Base-by-base conservation (phyloP, 2,797 vertebrate genomes). In the Sebastes minor region DNA sequence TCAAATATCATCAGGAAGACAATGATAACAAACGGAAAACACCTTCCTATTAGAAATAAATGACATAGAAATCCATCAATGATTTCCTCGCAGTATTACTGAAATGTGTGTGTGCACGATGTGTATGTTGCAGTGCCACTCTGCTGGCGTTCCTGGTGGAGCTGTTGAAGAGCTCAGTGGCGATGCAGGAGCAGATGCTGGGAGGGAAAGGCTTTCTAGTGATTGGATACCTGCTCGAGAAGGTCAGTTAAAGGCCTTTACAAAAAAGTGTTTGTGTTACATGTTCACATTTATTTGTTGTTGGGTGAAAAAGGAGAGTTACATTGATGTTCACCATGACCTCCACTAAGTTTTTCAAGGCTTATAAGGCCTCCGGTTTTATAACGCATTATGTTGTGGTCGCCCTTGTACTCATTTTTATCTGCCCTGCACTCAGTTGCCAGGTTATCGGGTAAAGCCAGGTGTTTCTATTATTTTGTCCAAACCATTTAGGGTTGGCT, bases 181-280 rank as follows among this genome's bases (percentile, higher is more conserved):
- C 98, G 89, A 99, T 99, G 98, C 99, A 99, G 95, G 98, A 99
- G 76, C 99, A 99, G 89, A 98, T 99, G 97, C 95, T 99, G 65
- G 97, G 98, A 78, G 98, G 97, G 83, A 99, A 99, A 85, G 99
- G 98, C 92, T 99, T 99, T 89, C 96, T 99, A 90, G 98, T 99
- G 81, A 98, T 99, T 88, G 98, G 99, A 33, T 97, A 98, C 88
- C 97, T 97, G 83, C 95, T 99, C 60, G 99, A 99, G 96, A 99
- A 99, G 98, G 99, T 99, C 89, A 94, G 94, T 87, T 8, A 66
- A 72, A 33, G 53, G 8, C 60, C 69, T 73, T n/a, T 5, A 57
- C 20, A 14, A 4, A 22, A 11, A 53, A 23, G 27, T 25, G 53
- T 72, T 49, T 77, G 25, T 55, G 28, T 68, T 66, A 13, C 5